Percentiles rank a stretch among this genome's conserved stretches.
phyloP scores from a whole-genome alignment of 2,888 invertebrate genomes.

The Tetranychus piercei region DNA sequence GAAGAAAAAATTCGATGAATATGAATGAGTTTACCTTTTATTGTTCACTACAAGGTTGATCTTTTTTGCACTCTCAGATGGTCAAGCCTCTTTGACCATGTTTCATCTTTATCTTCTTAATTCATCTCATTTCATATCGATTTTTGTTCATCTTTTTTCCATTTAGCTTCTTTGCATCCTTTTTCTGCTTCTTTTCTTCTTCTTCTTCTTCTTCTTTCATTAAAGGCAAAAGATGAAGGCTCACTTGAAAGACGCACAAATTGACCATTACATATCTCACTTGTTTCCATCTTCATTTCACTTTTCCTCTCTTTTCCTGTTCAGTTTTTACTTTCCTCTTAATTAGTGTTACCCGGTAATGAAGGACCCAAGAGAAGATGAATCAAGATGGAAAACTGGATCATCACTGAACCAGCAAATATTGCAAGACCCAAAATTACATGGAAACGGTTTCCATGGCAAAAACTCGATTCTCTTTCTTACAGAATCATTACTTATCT shows the following conservation, averaged over 20 bases:
- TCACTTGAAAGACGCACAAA: background rate
- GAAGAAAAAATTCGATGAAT: no score
- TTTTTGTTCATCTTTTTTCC: background rate
- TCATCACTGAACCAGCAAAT: background rate
- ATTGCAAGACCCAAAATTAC: background rate
- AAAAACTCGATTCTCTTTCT: background rate
- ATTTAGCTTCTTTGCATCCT: background rate
- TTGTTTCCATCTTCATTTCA: background rate
- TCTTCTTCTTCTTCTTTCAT: background rate
- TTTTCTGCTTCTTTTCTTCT: background rate
- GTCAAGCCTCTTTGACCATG: background rate
- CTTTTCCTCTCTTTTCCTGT: background rate
- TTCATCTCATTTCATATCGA: background rate
- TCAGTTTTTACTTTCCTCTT: background rate
- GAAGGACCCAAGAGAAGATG: slow-evolving; percentile 1
- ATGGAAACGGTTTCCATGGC: background rate
- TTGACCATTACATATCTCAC: background rate
- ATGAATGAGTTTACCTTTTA: no score
- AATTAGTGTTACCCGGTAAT: background rate
- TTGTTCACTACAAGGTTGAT: no score
- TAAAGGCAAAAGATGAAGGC: no score
- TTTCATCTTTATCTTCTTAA: background rate
- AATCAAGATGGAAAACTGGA: background rate
- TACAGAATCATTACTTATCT: background rate
- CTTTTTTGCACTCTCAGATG: no score